These are phyloP conservation scores for Scaptomyza tumidula DNA, from an alignment of 2,888 invertebrate species.

Conservation along the genomic window DNA sequence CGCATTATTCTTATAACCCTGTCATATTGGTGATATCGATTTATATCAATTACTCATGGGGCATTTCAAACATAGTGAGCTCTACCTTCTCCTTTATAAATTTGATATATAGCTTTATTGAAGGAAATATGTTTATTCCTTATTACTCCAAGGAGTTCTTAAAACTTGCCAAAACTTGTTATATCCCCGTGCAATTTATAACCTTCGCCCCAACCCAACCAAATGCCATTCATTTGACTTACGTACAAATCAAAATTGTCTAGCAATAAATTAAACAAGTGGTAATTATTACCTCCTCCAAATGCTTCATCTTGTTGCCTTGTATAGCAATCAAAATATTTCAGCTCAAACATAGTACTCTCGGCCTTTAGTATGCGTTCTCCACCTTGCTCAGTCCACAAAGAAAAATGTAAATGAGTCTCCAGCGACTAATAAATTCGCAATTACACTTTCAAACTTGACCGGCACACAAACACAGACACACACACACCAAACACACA, in stretches of 20 bases:
- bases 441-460: slow-evolving; percentile 72
- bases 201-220: background rate
- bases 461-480: slow-evolving; percentile 36
- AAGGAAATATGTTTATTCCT: background rate
- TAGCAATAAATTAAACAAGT: slow-evolving; percentile 73
- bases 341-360: background rate
- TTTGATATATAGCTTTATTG: background rate
- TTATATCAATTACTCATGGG: background rate
- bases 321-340: slow-evolving; percentile 42
- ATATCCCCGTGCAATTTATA: slow-evolving; percentile 11
- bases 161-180: background rate
- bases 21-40: background rate
- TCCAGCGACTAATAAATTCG: slow-evolving; percentile 82
- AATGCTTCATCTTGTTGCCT: slow-evolving; percentile 27
- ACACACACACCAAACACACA: slow-evolving; percentile 26
- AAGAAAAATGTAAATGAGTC: slow-evolving; percentile 80
- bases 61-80: too few species aligned
- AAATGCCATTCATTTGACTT: background rate
- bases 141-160: slow-evolving; percentile 4
- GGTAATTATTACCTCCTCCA: slow-evolving; percentile 68
- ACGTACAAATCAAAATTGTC: slow-evolving; percentile 66
- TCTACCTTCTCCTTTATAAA: too few species aligned
- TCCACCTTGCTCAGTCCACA: slow-evolving; percentile 18
- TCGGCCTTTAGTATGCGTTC: background rate
- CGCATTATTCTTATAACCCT: too few species aligned